A percentile compares a stretch with the other conserved stretches of the same genome.
These are phyloP conservation scores for Pardosa pseudoannulata DNA, from an alignment of 2,888 invertebrate species.

Conservation along the genomic window DNA sequence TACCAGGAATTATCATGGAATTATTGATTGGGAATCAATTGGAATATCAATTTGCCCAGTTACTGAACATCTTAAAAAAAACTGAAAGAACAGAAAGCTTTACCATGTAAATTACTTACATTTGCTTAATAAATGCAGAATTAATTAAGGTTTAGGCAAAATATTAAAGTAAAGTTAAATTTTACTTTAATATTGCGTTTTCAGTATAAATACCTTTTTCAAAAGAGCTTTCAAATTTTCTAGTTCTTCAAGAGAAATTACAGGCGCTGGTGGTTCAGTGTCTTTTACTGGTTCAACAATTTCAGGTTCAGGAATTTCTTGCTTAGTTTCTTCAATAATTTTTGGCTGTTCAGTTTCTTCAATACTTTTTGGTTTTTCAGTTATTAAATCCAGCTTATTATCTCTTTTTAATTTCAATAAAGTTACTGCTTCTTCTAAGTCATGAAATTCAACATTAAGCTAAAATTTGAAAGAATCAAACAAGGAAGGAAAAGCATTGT, in stretches of 20 bases:
- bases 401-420: constrained; percentile 77
- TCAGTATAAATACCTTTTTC: constrained; percentile 30
- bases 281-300: background rate
- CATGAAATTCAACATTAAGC: constrained; percentile 70
- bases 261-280: background rate
- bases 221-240: constrained; percentile 45
- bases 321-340: background rate
- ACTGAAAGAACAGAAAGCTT: no score
- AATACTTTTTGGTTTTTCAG: background rate
- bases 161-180: no score
- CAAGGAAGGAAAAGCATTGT: no score
- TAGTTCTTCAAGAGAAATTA: constrained; percentile 25
- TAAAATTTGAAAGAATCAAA: background rate
- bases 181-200: background rate
- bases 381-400: constrained; percentile 69
- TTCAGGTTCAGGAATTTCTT: background rate
- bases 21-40: no score
- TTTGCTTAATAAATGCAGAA: no score
- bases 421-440: constrained; percentile 78
- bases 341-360: background rate
- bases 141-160: no score
- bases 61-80: no score
- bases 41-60: no score
- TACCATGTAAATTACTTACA: no score
- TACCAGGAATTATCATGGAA: no score